A percentile compares a stretch with the other conserved stretches of the same genome.
phyloP scores from a whole-genome alignment of 1,140 invertebrate species.

The Fopius arisanus region DNA sequence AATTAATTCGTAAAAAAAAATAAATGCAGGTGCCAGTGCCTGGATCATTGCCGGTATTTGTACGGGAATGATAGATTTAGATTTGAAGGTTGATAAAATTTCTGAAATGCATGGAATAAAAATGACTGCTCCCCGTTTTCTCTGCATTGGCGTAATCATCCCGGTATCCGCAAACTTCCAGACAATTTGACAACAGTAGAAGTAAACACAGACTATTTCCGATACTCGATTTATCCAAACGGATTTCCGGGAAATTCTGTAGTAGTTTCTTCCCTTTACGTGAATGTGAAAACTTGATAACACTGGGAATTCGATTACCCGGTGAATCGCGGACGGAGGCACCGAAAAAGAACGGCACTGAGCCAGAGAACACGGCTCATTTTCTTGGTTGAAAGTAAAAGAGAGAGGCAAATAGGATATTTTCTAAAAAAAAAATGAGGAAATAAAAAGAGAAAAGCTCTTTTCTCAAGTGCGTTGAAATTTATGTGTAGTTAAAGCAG shows the following conservation, averaged over 20 bases:
- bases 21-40: too few species aligned
- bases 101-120: too few species aligned
- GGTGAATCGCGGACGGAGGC: constrained; percentile 12
- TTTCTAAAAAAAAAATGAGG: neutral
- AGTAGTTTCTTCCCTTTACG: neutral
- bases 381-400: neutral
- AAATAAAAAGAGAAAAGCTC: neutral
- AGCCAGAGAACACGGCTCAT: constrained; percentile 5
- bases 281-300: constrained; percentile 28
- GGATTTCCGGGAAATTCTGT: neutral
- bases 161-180: too few species aligned
- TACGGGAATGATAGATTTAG: too few species aligned
- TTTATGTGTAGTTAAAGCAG: constrained; percentile 31
- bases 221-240: neutral
- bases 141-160: too few species aligned
- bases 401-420: neutral
- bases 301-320: constrained; percentile 10
- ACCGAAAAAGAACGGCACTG: neutral
- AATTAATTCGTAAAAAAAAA: too few species aligned
- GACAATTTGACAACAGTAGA: neutral
- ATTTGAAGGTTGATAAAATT: too few species aligned
- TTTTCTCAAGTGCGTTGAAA: constrained; percentile 16
- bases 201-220: neutral
- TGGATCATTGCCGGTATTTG: too few species aligned
- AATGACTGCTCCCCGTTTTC: too few species aligned